Base-by-base conservation (phyloP, 2,797 vertebrate species). In the Cetoscarus ocellatus region DNA sequence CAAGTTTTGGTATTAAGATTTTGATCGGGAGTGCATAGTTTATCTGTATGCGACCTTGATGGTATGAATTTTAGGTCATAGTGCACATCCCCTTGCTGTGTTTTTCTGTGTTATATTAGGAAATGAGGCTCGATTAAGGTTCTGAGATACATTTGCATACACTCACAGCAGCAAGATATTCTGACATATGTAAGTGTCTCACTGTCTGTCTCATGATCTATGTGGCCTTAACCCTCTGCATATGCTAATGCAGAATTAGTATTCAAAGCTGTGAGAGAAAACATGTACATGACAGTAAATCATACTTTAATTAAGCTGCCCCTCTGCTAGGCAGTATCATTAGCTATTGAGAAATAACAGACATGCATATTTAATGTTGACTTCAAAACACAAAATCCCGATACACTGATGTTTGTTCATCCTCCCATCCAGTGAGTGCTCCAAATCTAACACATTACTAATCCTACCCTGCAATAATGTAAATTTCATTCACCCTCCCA, bases 181-280 rank as follows among this genome's bases (percentile, higher is more conserved):
- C 50, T 70, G 72, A 60, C 64, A 49, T 80, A 58, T 19, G 45
- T 79, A 44, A 68, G 61, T 59, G 57, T 69, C 61, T 77, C 12
- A 4, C 38, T 69, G 67, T 70, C 74, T 54, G 58, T 49, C 54
- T 75, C 38, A 55, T 86, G 66, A 79, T 84, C 48, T 66, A 73
- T 83, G 64, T 51, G 39, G 71, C 47, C 40, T 73, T 82, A 74
- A 83, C 50, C 45, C 62, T 75, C 60, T 61, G 61, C 70, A 49
- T 85, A 82, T 90, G 82, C 61, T 85, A 73, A 85, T 84, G 4
- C 47, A 3, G 69, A 36, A 84, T 90, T 83, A 84, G 79, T 79
- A 89, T 87, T 78, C 89, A 77, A 14, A 5, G 10, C 53, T 60
- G 45, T 53, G 27, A 49, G 79, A 74, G 58, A 83, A 88, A 85